Evolutionary conservation across 2,797 vertebrate genomes (phyloP), one percentile per base, ranked within the genome.

Genomic region (Xiphorhynchus erythropygius): DNA sequence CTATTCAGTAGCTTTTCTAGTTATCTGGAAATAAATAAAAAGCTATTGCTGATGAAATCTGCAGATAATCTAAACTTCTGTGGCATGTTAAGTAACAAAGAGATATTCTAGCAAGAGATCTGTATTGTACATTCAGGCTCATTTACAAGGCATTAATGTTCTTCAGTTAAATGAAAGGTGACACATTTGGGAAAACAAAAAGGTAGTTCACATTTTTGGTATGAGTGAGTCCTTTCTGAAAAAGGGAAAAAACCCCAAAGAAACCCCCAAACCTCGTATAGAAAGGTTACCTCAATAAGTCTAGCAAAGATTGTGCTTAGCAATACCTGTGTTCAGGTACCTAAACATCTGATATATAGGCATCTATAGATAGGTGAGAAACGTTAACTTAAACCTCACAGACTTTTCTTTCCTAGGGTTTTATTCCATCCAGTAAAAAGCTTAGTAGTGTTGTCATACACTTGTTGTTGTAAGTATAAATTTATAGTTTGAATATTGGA

Each of bases 1-100:
- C 28, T 80, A 23, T 44, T 74, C 64, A 46, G 21, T 74, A 55
- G 41, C 41, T 84, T 91, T 79, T 42, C 24, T 63, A 77, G 44
- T 64, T 73, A 56, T 19, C n/a, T 67, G 33, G 32, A 90, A 92
- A 90, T 50, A 95, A 93, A 93, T 42, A 84, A 52, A 75, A 82
- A 62, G 7, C 39, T 46, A 15, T 70, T 76, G 16, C 17, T 89
- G 33, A 11, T 63, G 56, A 84, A 90, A 18, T 49, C 64, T 27
- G 27, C 21, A 74, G 47, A 79, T 68, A 74, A 63, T 56, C 23
- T 56, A 68, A 87, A 30, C 13, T 91, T 73, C 64, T 77, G 37
- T 64, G 21, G 15, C 47, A 68, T 15, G 30, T 39, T 80, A 88
- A 89, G 70, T 56, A 85, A 53, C 41, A 83, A 82, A 64, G 27